Percentiles rank a stretch among this genome's conserved stretches.
Evolutionary conservation across 2,113 vertebrate species (phyloP).

Genomic region (Theropithecus gelada): DNA sequence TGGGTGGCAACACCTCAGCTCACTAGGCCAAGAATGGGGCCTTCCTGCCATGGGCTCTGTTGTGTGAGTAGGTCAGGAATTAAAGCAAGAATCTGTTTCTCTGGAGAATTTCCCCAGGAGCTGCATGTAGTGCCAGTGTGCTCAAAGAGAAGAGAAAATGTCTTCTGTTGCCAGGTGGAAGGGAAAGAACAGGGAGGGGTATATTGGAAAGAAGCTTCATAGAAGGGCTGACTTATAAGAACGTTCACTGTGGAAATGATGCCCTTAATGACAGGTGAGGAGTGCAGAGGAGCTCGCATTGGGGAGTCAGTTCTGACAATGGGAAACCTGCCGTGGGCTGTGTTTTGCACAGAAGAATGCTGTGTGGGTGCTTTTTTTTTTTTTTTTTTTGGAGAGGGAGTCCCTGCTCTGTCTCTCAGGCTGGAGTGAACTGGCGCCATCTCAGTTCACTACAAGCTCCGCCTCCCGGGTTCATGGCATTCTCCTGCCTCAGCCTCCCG

Average conservation of each 20-base stretch:
- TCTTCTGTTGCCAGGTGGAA: neutral
- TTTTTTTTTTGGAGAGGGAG: too few species aligned
- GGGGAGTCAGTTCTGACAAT: neutral
- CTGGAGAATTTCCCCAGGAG: slow-evolving; percentile 39
- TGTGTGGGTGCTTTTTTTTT: neutral
- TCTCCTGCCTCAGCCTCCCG: too few species aligned
- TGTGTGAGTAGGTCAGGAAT: neutral
- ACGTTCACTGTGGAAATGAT: neutral
- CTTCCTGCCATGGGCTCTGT: neutral
- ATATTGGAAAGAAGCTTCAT: neutral
- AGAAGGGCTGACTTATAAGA: neutral
- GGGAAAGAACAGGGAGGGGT: neutral
- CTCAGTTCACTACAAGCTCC: too few species aligned
- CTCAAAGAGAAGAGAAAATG: neutral
- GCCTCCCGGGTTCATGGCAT: too few species aligned
- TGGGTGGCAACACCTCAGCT: neutral
- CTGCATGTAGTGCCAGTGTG: neutral
- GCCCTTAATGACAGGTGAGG: neutral
- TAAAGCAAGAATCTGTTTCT: slow-evolving; percentile 10
- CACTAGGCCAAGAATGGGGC: neutral
- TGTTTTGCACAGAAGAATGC: too few species aligned
- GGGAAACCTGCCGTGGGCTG: neutral
- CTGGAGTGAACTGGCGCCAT: too few species aligned
- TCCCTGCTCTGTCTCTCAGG: too few species aligned
- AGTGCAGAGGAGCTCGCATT: neutral